Conservation (phyloP, 2,113 vertebrate genomes). For the Brachyhypopomus gauderio region DNA sequence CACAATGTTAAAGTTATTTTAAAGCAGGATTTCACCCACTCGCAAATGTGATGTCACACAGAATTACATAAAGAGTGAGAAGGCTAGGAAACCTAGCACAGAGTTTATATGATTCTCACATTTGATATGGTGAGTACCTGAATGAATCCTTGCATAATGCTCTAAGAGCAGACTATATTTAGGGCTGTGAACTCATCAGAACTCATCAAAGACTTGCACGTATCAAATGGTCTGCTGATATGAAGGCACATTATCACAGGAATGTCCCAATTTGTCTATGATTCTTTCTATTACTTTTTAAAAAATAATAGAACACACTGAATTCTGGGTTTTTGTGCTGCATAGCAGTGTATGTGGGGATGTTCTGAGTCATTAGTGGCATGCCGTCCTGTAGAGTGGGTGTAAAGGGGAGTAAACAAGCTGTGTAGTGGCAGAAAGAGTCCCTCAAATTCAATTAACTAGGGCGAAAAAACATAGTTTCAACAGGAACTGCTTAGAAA, state of each 20-base stretch:
- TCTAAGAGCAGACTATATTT: conserved; percentile 47
- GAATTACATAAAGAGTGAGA: conserved; percentile 47
- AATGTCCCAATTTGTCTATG: not conserved
- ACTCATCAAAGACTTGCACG: conserved; percentile 34
- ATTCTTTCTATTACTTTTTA: conserved; percentile 28
- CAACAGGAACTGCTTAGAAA: conserved; percentile 25
- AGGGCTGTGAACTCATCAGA: conserved; percentile 44
- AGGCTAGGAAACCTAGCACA: conserved; percentile 38
- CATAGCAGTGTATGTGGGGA: conserved; percentile 32
- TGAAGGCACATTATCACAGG: no score
- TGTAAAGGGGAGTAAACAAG: conserved; percentile 52
- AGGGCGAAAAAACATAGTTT: conserved; percentile 27
- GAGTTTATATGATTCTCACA: conserved; percentile 43
- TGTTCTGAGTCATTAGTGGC: conserved; percentile 49
- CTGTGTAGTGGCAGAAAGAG: conserved; percentile 43
- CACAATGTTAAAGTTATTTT: conserved; percentile 47
- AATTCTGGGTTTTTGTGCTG: conserved; percentile 37
- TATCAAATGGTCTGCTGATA: not conserved
- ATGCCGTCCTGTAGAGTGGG: conserved; percentile 43
- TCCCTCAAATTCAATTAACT: conserved; percentile 51
- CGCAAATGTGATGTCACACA: conserved; percentile 36
- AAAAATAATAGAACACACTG: conserved; percentile 48
- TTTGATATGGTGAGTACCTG: conserved; percentile 55
- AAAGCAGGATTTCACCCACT: conserved; percentile 48
- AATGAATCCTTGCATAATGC: conserved; percentile 48